phyloP scores from a whole-genome alignment of 2,888 invertebrate species.

The Pomacea canaliculata region DNA sequence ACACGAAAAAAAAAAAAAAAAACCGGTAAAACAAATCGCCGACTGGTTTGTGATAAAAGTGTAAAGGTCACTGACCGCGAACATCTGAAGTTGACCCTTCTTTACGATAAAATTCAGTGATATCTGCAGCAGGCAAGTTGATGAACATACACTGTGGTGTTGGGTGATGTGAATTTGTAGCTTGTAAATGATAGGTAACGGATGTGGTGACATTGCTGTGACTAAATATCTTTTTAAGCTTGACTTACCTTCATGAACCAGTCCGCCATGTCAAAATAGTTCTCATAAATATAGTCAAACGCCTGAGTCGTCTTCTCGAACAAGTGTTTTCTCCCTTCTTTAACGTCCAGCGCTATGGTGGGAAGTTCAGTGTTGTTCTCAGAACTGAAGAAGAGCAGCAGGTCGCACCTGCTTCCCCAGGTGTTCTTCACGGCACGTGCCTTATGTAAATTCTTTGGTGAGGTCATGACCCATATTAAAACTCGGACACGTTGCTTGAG shows the following conservation, averaged over 20 bases:
- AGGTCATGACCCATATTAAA: conserved; percentile 97
- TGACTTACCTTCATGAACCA: conserved; percentile 89
- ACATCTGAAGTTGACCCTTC: no score
- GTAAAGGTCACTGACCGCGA: no score
- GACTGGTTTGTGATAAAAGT: no score
- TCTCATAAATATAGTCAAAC: conserved; percentile 86
- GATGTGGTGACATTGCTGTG: no score
- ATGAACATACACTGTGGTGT: no score
- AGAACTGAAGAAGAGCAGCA: conserved; percentile 69
- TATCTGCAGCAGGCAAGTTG: no score
- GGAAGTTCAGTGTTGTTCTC: conserved; percentile 80
- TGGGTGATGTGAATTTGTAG: no score
- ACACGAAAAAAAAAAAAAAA: no score
- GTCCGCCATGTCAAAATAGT: conserved; percentile 86
- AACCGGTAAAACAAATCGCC: no score
- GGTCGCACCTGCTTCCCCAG: conserved; percentile 78
- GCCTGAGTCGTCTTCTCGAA: conserved; percentile 98
- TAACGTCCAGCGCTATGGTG: conserved; percentile 81
- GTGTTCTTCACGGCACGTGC: conserved; percentile 92
- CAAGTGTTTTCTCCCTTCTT: conserved; percentile 90
- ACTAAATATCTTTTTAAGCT: no score
- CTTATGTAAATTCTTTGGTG: conserved; percentile 86
- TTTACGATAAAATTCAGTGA: no score
- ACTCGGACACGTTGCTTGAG: conserved; percentile 84
- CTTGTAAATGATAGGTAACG: no score